phyloP scores from a whole-genome alignment of 2,888 invertebrate species.

The Aelia acuminata region DNA sequence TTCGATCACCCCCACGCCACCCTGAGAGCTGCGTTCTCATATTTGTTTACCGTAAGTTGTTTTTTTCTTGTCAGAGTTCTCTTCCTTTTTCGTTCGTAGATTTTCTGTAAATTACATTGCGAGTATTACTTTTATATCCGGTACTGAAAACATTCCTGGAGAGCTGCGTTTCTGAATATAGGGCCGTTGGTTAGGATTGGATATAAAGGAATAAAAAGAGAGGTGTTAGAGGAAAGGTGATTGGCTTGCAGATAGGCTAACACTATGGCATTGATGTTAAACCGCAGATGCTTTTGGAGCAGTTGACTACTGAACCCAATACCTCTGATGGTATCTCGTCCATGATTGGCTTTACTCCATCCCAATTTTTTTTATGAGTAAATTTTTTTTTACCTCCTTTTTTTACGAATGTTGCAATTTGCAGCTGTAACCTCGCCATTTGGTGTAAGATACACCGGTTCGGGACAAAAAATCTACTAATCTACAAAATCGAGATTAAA shows the following conservation, averaged over 20 bases:
- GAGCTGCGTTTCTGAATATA: not conserved
- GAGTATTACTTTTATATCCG: too few species aligned
- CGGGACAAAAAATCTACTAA: too few species aligned
- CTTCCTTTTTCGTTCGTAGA: too few species aligned
- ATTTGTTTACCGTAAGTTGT: too few species aligned
- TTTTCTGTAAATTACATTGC: too few species aligned
- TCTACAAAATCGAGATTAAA: too few species aligned
- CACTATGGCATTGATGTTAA: not conserved
- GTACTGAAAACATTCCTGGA: too few species aligned
- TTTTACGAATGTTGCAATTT: not conserved
- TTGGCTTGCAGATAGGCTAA: not conserved
- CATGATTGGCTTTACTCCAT: not conserved
- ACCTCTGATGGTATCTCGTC: not conserved
- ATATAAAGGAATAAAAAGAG: not conserved
- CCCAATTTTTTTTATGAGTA: not conserved
- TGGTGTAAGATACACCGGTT: too few species aligned
- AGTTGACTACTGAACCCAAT: constrained; percentile 11
- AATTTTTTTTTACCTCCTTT: not conserved
- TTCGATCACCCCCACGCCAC: too few species aligned
- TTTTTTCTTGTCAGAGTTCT: too few species aligned
- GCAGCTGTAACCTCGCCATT: too few species aligned
- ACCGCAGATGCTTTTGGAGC: not conserved
- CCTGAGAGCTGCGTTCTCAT: too few species aligned
- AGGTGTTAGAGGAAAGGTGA: not conserved
- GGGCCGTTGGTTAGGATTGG: not conserved